Conservation (phyloP, 2,888 invertebrate species). For the Meliscaeva auricollis region DNA sequence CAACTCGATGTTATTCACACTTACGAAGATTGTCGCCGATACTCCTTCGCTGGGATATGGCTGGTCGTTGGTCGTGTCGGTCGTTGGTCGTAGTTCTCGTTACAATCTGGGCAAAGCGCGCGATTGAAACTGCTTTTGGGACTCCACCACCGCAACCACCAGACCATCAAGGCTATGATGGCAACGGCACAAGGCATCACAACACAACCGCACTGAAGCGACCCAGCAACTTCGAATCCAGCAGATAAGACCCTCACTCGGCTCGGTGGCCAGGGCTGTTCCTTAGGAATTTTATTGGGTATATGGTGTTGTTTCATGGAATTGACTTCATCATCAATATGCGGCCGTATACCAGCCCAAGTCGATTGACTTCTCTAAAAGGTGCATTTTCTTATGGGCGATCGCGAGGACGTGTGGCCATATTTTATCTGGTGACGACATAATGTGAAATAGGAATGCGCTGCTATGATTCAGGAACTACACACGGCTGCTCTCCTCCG, state of each 20-base stretch:
- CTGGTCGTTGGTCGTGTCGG: slow-evolving; percentile 20
- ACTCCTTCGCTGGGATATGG: slow-evolving; percentile 64
- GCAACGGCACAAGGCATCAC: slow-evolving; percentile 10
- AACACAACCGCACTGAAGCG: slow-evolving; percentile 77
- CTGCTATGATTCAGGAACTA: slow-evolving; percentile 49
- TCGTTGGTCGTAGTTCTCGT: slow-evolving; percentile 50
- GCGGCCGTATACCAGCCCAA: slow-evolving; percentile 21
- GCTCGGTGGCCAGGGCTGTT: slow-evolving; percentile 38
- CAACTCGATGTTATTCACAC: slow-evolving; percentile 76
- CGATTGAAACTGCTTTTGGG: slow-evolving; percentile 77
- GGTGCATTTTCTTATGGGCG: slow-evolving; percentile 60
- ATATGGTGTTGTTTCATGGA: slow-evolving; percentile 66
- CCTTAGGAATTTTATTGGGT: slow-evolving; percentile 69
- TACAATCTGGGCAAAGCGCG: slow-evolving; percentile 75
- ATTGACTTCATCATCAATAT: slow-evolving; percentile 73
- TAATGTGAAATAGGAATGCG: slow-evolving; percentile 42
- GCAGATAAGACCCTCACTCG: slow-evolving; percentile 63
- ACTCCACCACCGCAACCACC: slow-evolving; percentile 42
- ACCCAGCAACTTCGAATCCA: slow-evolving; percentile 69
- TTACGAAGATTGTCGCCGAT: slow-evolving; percentile 76
- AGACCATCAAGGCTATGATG: slow-evolving; percentile 2
- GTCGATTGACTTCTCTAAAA: slow-evolving; percentile 74
- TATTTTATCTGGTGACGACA: slow-evolving; percentile 72
- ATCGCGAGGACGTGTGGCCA: slow-evolving; percentile 38
- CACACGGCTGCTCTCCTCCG: background rate